Conservation (phyloP, 64 coral and sea anemone species). For the Stichodactyla mertensii region DNA sequence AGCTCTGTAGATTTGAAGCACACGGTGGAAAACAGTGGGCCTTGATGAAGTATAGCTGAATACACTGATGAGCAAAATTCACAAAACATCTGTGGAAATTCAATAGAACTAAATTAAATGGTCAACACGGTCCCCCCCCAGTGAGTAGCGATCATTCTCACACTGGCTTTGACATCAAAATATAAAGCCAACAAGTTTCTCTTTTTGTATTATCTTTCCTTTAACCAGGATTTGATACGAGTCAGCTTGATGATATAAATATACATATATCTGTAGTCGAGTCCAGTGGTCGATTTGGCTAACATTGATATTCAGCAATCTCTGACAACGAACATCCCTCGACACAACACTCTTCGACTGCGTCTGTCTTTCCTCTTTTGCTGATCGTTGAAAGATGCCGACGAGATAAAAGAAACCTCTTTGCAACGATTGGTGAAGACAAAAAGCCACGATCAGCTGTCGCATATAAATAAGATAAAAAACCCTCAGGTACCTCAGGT, state of each 20-base stretch:
- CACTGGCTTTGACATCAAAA: too few species aligned
- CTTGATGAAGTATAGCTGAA: too few species aligned
- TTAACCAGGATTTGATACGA: neutral
- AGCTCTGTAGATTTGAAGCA: too few species aligned
- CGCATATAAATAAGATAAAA: too few species aligned
- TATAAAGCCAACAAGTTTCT: neutral
- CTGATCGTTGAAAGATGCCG: neutral
- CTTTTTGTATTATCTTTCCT: neutral
- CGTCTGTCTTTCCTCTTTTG: constrained; percentile 9
- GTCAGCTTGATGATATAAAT: neutral
- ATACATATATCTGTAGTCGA: neutral
- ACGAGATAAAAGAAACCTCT: neutral
- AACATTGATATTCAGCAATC: constrained; percentile 12
- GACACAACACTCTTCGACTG: constrained; percentile 4
- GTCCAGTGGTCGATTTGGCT: neutral
- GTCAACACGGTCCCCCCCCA: too few species aligned
- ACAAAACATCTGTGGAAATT: too few species aligned
- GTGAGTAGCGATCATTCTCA: too few species aligned
- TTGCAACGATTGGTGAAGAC: neutral
- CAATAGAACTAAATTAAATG: too few species aligned
- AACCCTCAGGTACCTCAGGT: too few species aligned
- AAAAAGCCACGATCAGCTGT: neutral
- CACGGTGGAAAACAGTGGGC: too few species aligned
- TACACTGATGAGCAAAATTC: too few species aligned
- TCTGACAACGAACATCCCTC: constrained; percentile 16